Percentiles rank a stretch among this genome's conserved stretches.
phyloP scores from a whole-genome alignment of 2,888 invertebrate genomes.

The Icerya purchasi region DNA sequence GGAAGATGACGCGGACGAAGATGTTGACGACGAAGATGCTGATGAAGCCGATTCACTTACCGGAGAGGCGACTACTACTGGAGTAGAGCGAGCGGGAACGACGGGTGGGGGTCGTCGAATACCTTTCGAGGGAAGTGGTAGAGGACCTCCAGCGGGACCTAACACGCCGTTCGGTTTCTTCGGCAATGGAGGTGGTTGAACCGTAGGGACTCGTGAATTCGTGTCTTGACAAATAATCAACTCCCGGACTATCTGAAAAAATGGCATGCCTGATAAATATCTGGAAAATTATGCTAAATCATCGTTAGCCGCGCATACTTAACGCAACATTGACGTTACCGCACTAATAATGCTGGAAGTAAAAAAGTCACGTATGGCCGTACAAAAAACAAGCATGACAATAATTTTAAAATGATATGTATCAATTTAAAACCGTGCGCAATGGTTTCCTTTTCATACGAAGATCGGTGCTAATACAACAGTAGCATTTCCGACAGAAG shows the following conservation, averaged over 20 bases:
- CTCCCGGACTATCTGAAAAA: conserved; percentile 38
- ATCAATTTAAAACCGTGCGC: too few relatives aligned
- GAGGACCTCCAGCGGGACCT: conserved; percentile 16
- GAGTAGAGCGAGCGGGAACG: conserved; percentile 17
- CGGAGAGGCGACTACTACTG: conserved; percentile 21
- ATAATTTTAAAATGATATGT: too few relatives aligned
- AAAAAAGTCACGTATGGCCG: too few relatives aligned
- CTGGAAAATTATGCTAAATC: too few relatives aligned
- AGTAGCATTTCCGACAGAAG: too few relatives aligned
- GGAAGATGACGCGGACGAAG: conserved; percentile 10
- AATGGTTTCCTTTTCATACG: too few relatives aligned
- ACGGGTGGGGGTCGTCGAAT: conserved; percentile 18
- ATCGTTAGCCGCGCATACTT: too few relatives aligned
- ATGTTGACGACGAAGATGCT: not conserved
- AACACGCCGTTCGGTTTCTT: conserved; percentile 20
- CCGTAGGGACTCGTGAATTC: conserved; percentile 19
- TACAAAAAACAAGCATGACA: too few relatives aligned
- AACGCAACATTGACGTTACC: too few relatives aligned
- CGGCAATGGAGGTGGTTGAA: conserved; percentile 21
- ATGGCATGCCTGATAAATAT: conserved; percentile 18
- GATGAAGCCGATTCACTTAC: conserved; percentile 21
- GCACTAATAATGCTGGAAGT: too few relatives aligned
- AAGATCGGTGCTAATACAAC: too few relatives aligned
- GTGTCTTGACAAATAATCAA: conserved; percentile 20
- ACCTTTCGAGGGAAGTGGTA: conserved; percentile 17